Evolutionary conservation across 2,888 invertebrate species (phyloP).

Genomic region (Cybosia mesomella): DNA sequence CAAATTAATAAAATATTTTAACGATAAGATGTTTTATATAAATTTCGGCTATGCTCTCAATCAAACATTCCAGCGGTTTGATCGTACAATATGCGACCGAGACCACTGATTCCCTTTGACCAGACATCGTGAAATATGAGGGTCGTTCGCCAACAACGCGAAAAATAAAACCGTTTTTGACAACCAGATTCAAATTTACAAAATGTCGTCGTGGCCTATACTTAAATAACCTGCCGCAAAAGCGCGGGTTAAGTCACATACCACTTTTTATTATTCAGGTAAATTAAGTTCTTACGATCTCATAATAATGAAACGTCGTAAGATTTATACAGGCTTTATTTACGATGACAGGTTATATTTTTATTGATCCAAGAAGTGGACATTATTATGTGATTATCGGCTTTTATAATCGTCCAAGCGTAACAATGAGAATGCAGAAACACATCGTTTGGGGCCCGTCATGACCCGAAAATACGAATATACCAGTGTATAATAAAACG

Average conservation of each 20-base stretch:
- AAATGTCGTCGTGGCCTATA: constrained; percentile 35
- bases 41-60: constrained; percentile 46
- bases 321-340: constrained; percentile 69
- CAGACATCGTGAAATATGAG: constrained; percentile 77
- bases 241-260: constrained; percentile 57
- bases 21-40: constrained; percentile 43
- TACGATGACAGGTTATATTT: constrained; percentile 66
- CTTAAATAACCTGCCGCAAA: constrained; percentile 56
- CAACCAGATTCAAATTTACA: constrained; percentile 58
- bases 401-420: constrained; percentile 61
- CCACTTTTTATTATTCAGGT: constrained; percentile 70
- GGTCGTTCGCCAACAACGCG: constrained; percentile 63
- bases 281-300: constrained; percentile 72
- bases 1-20: constrained; percentile 42
- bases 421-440: constrained; percentile 56
- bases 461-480: constrained; percentile 37
- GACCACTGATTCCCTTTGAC: constrained; percentile 69
- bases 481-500: constrained; percentile 56
- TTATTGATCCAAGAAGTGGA: constrained; percentile 61
- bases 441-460: constrained; percentile 32
- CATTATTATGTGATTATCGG: constrained; percentile 68
- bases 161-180: constrained; percentile 70
- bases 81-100: constrained; percentile 56
- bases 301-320: constrained; percentile 61
- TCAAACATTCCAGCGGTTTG: constrained; percentile 55